Evolutionary conservation across 2,113 vertebrate species (phyloP).

Genomic region (Pandion haliaetus): DNA sequence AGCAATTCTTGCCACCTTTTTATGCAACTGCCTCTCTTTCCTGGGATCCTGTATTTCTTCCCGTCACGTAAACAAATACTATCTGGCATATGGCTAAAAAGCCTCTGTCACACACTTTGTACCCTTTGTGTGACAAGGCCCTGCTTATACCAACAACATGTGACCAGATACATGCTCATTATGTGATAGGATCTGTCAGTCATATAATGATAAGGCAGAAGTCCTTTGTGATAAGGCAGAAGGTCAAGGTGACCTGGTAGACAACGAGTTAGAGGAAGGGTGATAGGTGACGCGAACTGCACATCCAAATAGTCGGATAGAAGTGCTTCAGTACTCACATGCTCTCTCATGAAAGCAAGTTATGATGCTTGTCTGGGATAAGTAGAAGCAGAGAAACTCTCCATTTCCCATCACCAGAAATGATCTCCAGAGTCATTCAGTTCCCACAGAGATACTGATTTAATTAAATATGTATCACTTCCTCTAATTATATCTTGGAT

Average conservation of each 20-base stretch:
- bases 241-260: background rate
- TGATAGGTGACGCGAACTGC: background rate
- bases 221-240: background rate
- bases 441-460: background rate
- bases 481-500: background rate
- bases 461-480: background rate
- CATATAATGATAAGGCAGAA: background rate
- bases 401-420: background rate
- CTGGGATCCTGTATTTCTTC: background rate
- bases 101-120: background rate
- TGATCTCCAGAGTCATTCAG: background rate
- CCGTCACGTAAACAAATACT: background rate
- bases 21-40: background rate
- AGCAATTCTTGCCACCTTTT: background rate
- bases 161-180: background rate
- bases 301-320: background rate
- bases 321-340: background rate
- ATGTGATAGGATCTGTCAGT: background rate
- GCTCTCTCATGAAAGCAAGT: background rate
- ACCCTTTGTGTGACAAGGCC: background rate
- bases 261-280: background rate
- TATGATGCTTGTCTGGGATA: background rate
- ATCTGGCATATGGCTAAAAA: background rate
- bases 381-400: background rate
- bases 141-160: background rate